phyloP scores from a whole-genome alignment of 1,140 invertebrate species.

The Ridgeia piscesae region DNA sequence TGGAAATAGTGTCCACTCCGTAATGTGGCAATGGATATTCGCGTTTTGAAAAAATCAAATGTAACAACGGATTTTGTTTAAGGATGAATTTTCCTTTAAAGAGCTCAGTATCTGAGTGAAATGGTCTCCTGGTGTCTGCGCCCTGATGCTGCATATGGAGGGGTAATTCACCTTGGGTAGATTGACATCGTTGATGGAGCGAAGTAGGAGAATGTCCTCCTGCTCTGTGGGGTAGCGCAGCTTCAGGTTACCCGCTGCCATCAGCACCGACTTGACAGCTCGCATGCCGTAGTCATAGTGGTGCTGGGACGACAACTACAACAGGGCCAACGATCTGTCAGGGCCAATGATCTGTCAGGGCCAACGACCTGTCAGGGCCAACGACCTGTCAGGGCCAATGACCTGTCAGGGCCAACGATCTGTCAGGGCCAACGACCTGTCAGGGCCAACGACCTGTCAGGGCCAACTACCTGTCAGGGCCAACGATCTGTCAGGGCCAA shows the following conservation, averaged over 20 bases:
- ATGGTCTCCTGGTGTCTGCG: background rate
- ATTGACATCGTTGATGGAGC: conserved; percentile 59
- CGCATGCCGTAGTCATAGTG: conserved; percentile 60
- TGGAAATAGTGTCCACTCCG: too few relatives aligned
- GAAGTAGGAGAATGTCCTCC: conserved; percentile 55
- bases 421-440: too few relatives aligned
- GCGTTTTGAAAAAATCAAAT: too few relatives aligned
- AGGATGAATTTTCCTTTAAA: too few relatives aligned
- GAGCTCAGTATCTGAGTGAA: too few relatives aligned
- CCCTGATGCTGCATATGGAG: background rate
- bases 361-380: too few relatives aligned
- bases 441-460: background rate
- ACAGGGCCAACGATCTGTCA: background rate
- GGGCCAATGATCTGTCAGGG: too few relatives aligned
- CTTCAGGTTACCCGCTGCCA: conserved; percentile 57
- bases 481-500: too few relatives aligned
- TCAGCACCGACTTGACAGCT: conserved; percentile 58
- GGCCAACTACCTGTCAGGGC: background rate
- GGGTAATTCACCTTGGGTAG: conserved; percentile 52
- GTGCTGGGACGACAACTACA: conserved; percentile 57
- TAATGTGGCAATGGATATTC: too few relatives aligned
- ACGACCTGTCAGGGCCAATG: too few relatives aligned
- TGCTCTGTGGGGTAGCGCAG: conserved; percentile 54
- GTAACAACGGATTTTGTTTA: too few relatives aligned
- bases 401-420: too few relatives aligned